Evolutionary conservation across 1,140 invertebrate species (phyloP).

Genomic region (Bombyx mori): DNA sequence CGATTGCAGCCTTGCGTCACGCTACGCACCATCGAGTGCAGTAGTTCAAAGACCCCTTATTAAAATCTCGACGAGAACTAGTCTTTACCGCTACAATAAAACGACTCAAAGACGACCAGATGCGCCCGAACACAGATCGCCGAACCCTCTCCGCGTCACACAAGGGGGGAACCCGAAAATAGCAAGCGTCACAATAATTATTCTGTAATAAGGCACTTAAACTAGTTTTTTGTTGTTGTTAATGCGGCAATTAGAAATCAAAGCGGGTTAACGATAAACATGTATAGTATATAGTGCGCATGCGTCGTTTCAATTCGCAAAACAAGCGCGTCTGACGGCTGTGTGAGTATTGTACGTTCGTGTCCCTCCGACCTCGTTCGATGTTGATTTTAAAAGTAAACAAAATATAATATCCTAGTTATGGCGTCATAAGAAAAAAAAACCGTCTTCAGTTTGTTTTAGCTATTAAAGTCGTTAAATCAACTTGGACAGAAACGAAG

Average conservation of each 20-base stretch:
- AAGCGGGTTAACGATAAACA: constrained; percentile 11
- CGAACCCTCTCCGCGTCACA: not conserved
- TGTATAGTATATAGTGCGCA: constrained; percentile 29
- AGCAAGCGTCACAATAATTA: not conserved
- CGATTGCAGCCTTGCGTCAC: not conserved
- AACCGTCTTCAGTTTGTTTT: too few species aligned
- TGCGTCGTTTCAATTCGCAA: constrained; percentile 21
- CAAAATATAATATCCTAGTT: not conserved
- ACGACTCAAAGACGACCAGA: constrained; percentile 1
- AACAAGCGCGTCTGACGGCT: too few species aligned
- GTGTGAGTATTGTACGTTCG: too few species aligned
- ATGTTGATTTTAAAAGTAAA: not conserved
- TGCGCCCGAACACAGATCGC: not conserved
- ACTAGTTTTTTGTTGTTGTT: constrained; percentile 7
- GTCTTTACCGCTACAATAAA: constrained; percentile 15
- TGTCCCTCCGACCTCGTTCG: too few species aligned
- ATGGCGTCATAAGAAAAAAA: too few species aligned
- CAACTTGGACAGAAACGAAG: too few species aligned
- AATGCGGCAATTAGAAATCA: constrained; percentile 22
- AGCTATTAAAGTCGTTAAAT: too few species aligned
- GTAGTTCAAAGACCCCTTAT: constrained; percentile 40
- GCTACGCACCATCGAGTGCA: constrained; percentile 16
- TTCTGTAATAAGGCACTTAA: constrained; percentile 1
- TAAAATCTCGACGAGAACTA: constrained; percentile 24
- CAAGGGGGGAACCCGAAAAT: not conserved